Evolutionary conservation across 2,888 invertebrate species (phyloP).

Genomic region (Andrena haemorrhoa): DNA sequence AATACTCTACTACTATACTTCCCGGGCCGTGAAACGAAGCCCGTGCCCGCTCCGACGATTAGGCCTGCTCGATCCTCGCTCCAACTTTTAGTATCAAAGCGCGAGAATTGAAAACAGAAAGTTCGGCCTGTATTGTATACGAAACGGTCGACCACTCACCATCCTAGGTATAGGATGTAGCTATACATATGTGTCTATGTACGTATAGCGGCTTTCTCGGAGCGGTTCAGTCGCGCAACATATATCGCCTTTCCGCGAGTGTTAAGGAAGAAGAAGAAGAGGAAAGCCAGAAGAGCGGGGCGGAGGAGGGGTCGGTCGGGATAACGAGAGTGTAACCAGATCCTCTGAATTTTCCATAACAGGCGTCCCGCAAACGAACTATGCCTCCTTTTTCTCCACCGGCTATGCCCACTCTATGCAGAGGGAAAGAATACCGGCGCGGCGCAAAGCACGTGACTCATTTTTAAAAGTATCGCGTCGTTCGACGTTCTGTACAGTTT

Average conservation of each 20-base stretch:
- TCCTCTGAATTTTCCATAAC: slow-evolving; percentile 68
- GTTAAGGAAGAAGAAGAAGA: slow-evolving; percentile 19
- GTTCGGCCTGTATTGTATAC: neutral
- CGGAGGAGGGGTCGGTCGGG: slow-evolving; percentile 39
- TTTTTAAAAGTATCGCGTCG: neutral
- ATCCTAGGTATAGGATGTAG: neutral
- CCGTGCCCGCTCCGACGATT: neutral
- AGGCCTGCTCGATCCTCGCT: neutral
- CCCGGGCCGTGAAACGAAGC: slow-evolving; percentile 23
- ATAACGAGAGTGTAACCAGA: slow-evolving; percentile 69
- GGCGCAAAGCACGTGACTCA: neutral
- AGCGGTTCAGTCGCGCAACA: slow-evolving; percentile 1
- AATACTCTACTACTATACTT: slow-evolving; percentile 28
- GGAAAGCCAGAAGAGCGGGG: slow-evolving; percentile 37
- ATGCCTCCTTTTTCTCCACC: neutral
- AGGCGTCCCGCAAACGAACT: slow-evolving; percentile 44
- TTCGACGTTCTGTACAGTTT: neutral
- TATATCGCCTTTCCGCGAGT: slow-evolving; percentile 36
- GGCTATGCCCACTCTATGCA: neutral
- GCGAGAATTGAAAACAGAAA: neutral
- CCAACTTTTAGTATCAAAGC: neutral
- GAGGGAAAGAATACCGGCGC: neutral
- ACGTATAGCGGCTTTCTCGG: neutral
- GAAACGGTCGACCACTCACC: neutral
- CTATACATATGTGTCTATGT: neutral